Base-by-base conservation (phyloP, 2,113 vertebrate species). In the Cheilinus undulatus region DNA sequence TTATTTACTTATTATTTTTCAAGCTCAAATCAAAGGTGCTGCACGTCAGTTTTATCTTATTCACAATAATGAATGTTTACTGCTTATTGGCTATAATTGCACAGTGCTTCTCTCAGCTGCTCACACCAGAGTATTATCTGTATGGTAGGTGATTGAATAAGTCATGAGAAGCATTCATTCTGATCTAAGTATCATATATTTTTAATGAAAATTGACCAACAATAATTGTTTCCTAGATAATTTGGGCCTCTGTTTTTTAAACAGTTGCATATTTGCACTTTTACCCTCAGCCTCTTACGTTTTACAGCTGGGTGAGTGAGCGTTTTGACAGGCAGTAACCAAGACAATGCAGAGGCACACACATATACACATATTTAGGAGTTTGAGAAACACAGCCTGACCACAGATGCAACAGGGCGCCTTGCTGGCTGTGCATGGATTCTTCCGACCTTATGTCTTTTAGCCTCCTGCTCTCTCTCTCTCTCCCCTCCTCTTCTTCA, bases 361-460 rank as follows among this genome's bases (percentile, higher is more conserved):
- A 60, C 58, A 49, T 46, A 51, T 45, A 76, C 63, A 68, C 28
- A 46, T 23, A 30, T 54, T 70, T 30, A 19, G 24, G 32, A 28
- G 32, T 40, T 45, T 61, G 42, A 76, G 20, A 70, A 42, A 67
- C 68, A 80, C 85, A 89, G 82, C 86, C 85, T 84, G 83, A 77
- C 48, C 76, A 63, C 85, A 85, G 78, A 87, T 91, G 82, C 69
- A 82, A 45, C 54, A 52, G 24, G 74, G 76, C 67, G 46, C 80
- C 78, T 15, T 28, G 24, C 50, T 45, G 42, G 42, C 42, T 45
- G 42, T 19, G 36, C 36, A 14, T 45, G 42, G 20, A 45, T n/a
- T 45, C 42, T 45, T 45, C 42, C 19, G 42, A 45, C 42, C 42
- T 32, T 65, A 56, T 78, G 51, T 65, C 36, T 66, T 32, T 60